Base-by-base conservation (phyloP, 1,140 invertebrate genomes). In the Danaus plexippus region DNA sequence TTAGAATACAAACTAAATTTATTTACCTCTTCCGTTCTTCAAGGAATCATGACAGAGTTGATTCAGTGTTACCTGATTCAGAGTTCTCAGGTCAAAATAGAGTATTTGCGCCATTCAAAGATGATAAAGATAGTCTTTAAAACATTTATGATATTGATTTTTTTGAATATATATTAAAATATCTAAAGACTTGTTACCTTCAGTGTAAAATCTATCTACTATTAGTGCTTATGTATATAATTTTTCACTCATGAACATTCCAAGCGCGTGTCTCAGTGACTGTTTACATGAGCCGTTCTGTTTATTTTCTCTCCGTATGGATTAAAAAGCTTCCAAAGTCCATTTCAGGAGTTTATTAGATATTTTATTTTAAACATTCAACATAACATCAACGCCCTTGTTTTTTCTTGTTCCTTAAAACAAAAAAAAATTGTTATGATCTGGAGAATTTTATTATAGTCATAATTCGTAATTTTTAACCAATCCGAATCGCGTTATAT, bases 241-340 rank as follows among this genome's bases (percentile, higher is more conserved):
- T 32, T 32, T 32, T 32, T 32, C 22, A 32, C 22, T 32, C 22
- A 6, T 32, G 22, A 32, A 32, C 22, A 32, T 32, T 32, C 22
- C 22, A 32, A 63, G 60, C 51, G 51, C 43, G 59, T 71, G 66
- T 69, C 61, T 63, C 54, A 32, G 49, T 56, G 32, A 57, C 61
- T 82, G 79, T 82, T 80, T 82, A 82, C 68, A 80, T 67, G 67
- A 74, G 50, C 48, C 47, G 70, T 66, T 58, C 59, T 79, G 80
- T 80, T 83, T 83, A 77, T 83, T 80, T 83, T 80, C 57, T 51
- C 69, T 79, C 64, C 67, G 69, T 79, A 80, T 80, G 79, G 77
- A 80, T 83, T 83, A 80, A 83, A 83, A 83, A 83, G 80, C 77
- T 77, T 59, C 73, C 61, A 64, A 71, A 76, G 60, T 74, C 73